Evolutionary conservation across 2,888 invertebrate genomes (phyloP).

Genomic region (Acrobeloides nanus): DNA sequence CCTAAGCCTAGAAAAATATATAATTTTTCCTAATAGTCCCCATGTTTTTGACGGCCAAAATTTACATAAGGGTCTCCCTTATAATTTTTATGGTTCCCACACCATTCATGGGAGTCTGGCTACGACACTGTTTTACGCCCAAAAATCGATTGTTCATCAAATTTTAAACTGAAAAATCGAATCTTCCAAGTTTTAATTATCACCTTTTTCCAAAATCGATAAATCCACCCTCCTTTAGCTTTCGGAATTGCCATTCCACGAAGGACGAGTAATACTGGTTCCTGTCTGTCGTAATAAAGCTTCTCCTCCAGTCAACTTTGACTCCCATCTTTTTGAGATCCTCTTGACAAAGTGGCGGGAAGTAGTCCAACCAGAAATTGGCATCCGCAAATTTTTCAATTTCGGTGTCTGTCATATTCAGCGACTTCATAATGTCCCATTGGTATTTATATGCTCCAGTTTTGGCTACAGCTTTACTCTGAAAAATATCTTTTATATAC

Average conservation of each 20-base stretch:
- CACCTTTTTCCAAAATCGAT: constrained; percentile 89
- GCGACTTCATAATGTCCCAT: constrained; percentile 94
- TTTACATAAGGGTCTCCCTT: no score
- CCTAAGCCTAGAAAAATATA: no score
- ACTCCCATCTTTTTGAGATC: constrained; percentile 80
- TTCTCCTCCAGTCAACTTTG: constrained; percentile 90
- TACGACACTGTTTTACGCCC: no score
- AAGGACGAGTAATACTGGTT: constrained; percentile 97
- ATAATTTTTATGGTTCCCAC: no score
- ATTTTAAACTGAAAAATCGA: no score
- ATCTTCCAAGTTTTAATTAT: no score
- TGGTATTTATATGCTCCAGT: constrained; percentile 81
- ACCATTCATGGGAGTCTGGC: no score
- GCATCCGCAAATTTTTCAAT: constrained; percentile 84
- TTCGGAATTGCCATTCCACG: constrained; percentile 88
- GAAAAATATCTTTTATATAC: no score
- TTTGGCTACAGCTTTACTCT: constrained; percentile 91
- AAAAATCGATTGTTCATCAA: no score
- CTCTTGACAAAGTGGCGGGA: constrained; percentile 77
- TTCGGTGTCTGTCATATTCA: constrained; percentile 82
- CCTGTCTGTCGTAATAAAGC: constrained; percentile 94
- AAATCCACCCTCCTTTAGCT: constrained; percentile 76
- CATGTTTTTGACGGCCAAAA: no score
- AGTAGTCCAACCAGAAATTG: constrained; percentile 88
- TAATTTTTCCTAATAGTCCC: no score